A percentile compares a stretch with the other conserved stretches of the same genome.
Evolutionary conservation across 2,113 vertebrate genomes (phyloP).

Genomic region (Rhinolophus sinicus): DNA sequence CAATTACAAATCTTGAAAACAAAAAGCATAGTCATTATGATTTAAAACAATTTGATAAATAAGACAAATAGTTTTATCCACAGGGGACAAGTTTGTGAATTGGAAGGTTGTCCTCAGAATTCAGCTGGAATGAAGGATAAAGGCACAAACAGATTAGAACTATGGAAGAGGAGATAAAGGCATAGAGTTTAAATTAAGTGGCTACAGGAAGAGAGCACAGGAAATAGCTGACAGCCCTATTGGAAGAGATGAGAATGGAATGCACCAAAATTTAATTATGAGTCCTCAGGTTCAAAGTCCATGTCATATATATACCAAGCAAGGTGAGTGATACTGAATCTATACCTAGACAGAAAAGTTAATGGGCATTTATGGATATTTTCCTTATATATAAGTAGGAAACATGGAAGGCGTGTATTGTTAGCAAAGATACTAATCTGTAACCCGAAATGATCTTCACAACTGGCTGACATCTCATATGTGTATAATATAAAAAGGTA

Average conservation of each 20-base stretch:
- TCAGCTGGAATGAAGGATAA: background rate
- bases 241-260: background rate
- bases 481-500: background rate
- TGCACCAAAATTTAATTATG: background rate
- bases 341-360: background rate
- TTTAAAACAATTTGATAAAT: background rate
- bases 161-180: background rate
- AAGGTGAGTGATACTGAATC: background rate
- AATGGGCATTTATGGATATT: background rate
- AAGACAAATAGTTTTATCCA: background rate
- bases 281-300: background rate
- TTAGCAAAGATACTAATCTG: conserved; percentile 11
- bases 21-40: background rate
- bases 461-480: background rate
- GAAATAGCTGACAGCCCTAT: background rate
- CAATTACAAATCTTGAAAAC: background rate
- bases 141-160: background rate
- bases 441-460: background rate
- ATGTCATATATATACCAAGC: background rate
- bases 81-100: background rate
- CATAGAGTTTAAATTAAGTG: background rate
- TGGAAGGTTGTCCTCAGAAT: background rate
- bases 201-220: background rate
- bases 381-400: background rate
- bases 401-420: background rate